Evolutionary conservation across 2,113 vertebrate genomes (phyloP), one percentile per base, ranked within the genome.

Genomic region (Rhineura floridana): DNA sequence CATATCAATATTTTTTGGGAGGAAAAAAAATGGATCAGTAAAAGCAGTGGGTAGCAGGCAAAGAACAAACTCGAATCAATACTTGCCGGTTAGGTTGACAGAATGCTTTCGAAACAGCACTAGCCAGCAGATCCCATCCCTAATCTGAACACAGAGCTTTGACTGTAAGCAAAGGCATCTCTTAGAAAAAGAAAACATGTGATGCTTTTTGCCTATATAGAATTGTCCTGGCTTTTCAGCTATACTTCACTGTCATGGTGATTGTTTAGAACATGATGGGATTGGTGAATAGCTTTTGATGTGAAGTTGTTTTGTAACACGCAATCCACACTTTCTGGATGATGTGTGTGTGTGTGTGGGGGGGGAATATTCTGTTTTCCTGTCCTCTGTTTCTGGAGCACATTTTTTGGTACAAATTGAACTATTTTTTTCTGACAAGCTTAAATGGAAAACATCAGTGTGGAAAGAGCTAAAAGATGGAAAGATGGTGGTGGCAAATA

Each of bases 211-310:
- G 30, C 39, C 63, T 0, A 9, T 39, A 13, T 11, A 82, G 30
- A 63, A 42, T 46, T 72, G 77, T 44, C 78, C 30, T 81, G 75
- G 48, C 39, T 63, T 85, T 89, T 81, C 67, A 85, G 52, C 44
- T 48, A 50, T 73, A 36, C 6, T 62, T 81, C 52, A 30, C 12
- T 73, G 30, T 82, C 86, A 73, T 28, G 39, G 36, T 69, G 46
- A 87, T 70, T 83, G 59, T 90, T 44, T 84, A 83, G 46, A 76
- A 55, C n/a, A 63, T 65, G 55, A 59, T 77, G 23, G 80, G 25
- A 88, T 67, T 76, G 62, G 52, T 28, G 39, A 62, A 78, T 33
- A 55, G 46, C 50, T 77, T 76, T 77, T 39, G 0, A 65, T 59
- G 72, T 67, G 63, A 75, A 76, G 33, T 7, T 82, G 50, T 75